Evolutionary conservation across 2,888 invertebrate genomes (phyloP), one percentile per base, ranked within the genome.

Genomic region (Andrena fulva): DNA sequence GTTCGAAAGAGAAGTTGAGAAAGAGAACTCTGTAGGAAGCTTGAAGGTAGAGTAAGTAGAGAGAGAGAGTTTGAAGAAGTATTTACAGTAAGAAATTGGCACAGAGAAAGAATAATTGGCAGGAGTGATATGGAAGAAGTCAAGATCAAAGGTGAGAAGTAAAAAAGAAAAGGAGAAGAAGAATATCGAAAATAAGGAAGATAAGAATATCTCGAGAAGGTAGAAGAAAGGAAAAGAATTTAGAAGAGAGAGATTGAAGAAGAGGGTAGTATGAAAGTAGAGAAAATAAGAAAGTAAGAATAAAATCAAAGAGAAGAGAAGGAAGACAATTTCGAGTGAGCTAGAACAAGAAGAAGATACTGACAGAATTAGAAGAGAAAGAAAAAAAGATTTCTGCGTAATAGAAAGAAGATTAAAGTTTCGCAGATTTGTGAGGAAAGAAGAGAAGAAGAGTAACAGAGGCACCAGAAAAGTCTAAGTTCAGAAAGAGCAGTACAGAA

Each of bases 71-170:
- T 54, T 8, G 16, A 56, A 78, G 27, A 77, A 35, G 27, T 69
- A 66, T 82, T 69, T 59, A 76, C 42, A 78, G 29, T 78, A n/a
- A 76, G 78, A 80, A 8, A 80, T 31, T 29, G 79, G 20, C 24
- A 76, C 59, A 42, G 67, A 56, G 16, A 80, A 62, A 80, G 71
- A 68, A 12, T 2, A n/a, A 31, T 1, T 24, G 27, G 7, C 52
- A 42, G 8, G n/a, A 42, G 27, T 42, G 52, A 2, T 4, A 33
- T 4, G 42, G 6, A 63, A 33, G 24, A 72, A 27, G 5, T 42
- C 4, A 12, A 42, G 42, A 42, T 42, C 12, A 54, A 10, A 69
- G 16, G 3, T 16, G 8, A 24, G 35, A 24, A 33, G 2, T 6
- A 59, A 16, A 16, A 42, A 42, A 12, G 42, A 16, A 42, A 42